Evolutionary conservation across 2,113 vertebrate species (phyloP), one percentile per base, ranked within the genome.

Genomic region (Coptodon rendalli): DNA sequence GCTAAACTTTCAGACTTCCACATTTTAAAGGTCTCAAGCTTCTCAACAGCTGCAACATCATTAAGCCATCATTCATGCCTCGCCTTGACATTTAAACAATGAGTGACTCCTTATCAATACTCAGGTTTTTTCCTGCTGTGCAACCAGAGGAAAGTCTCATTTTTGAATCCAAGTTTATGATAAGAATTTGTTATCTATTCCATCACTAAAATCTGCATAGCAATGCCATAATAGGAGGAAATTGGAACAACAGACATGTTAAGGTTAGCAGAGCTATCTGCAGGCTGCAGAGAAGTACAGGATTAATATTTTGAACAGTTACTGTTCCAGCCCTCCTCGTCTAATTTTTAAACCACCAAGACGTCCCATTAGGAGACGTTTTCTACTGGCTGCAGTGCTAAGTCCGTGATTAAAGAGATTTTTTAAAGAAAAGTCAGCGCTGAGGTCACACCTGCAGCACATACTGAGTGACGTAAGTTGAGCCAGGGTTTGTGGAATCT

Each of bases 391-490:
- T 61, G 43, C 34, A 5, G 9, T 7, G 56, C 34, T 34, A 16
- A 68, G 17, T 68, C 57, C 12, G 9, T 63, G 50, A 73, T 87
- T 86, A 54, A 54, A 50, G 66, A 89, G 63, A 22, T 59, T 81
- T 57, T 59, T 61, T 5, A 38, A 45, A 73, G 29, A 22, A 19
- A 71, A 48, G 73, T 57, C 27, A 59, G 79, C n/a, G 5, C 27
- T n/a, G 54, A 43, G 66, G 27, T 82, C 61, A 34, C 85, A 85
- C 84, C 88, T 90, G 89, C 86, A 86, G 81, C 83, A 22, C 66
- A 54, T 16, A 13, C 45, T 52, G 45, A 52, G 43, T 2, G 9
- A 76, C 12, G 7, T 3, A 12, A 43, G 27, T 83, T 71, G 63
- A 82, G 71, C 36, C 50, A 54, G 19, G 12, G 80, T 78, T 5